Percentiles rank a stretch among this genome's conserved stretches.
These are phyloP conservation scores for Hirtodrosophila cameraria DNA, from an alignment of 2,888 invertebrate species.

Conservation along the genomic window DNA sequence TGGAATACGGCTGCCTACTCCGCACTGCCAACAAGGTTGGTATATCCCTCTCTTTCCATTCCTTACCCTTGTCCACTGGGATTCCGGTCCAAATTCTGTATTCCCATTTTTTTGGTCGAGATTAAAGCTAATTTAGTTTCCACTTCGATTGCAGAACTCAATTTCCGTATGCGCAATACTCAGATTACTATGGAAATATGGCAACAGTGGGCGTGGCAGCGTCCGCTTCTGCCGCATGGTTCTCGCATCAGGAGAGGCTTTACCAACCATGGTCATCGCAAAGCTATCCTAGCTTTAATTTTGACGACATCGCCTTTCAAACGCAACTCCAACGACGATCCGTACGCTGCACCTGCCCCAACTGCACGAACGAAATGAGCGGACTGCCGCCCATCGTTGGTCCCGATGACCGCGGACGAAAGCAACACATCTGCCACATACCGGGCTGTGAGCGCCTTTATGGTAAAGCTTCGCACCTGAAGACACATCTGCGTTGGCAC, in stretches of 20 bases:
- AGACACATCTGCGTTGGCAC: slow-evolving; percentile 96
- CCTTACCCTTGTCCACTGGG: not conserved
- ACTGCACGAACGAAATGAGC: slow-evolving; percentile 91
- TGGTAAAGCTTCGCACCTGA: slow-evolving; percentile 96
- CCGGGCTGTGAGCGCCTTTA: slow-evolving; percentile 95
- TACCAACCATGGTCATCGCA: slow-evolving; percentile 83
- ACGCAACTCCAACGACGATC: slow-evolving; percentile 88
- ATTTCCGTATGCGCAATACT: slow-evolving; percentile 83
- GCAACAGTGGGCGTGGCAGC: slow-evolving; percentile 80
- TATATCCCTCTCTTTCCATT: not conserved
- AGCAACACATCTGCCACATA: slow-evolving; percentile 93
- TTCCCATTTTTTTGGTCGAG: not conserved
- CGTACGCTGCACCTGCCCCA: slow-evolving; percentile 92
- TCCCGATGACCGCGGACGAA: slow-evolving; percentile 90
- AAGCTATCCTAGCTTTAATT: slow-evolving; percentile 81
- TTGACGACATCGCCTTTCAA: slow-evolving; percentile 83
- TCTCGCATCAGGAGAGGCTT: slow-evolving; percentile 82
- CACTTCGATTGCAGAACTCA: slow-evolving; percentile 72
- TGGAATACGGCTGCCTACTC: slow-evolving; percentile 80
- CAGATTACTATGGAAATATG: slow-evolving; percentile 83
- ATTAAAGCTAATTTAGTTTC: slow-evolving; percentile 22
- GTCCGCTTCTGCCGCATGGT: slow-evolving; percentile 82
- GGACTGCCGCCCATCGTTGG: slow-evolving; percentile 89
- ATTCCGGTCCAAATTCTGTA: no score
- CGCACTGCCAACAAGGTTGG: slow-evolving; percentile 81